Percentiles rank a stretch among this genome's conserved stretches.
phyloP scores from a whole-genome alignment of 2,888 invertebrate genomes.

The Oscheius sp. region DNA sequence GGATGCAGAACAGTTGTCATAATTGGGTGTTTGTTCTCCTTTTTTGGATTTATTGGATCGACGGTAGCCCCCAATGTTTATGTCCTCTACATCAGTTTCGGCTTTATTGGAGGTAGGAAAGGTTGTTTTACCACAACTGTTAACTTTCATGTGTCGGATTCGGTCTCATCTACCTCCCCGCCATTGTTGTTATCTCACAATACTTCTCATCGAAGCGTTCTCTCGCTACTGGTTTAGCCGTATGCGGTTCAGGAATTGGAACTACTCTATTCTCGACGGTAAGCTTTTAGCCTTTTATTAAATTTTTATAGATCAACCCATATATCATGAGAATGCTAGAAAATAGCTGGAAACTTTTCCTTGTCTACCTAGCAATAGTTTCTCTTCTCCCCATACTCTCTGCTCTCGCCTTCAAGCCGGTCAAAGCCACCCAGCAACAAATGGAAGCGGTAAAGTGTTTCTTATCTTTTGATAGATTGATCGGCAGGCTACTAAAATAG shows the following conservation, averaged over 20 bases:
- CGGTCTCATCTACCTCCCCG: conserved; percentile 94
- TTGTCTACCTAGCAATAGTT: conserved; percentile 84
- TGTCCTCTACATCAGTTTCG: conserved; percentile 86
- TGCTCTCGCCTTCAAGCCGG: conserved; percentile 83
- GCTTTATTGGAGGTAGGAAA: conserved; percentile 81
- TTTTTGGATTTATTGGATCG: conserved; percentile 82
- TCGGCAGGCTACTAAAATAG: conserved; percentile 54
- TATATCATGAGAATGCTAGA: conserved; percentile 48
- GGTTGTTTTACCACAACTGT: conserved; percentile 39
- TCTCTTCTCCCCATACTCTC: conserved; percentile 87
- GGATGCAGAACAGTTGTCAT: conserved; percentile 92
- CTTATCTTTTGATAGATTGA: neutral
- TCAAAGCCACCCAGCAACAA: conserved; percentile 58
- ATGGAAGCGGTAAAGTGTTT: conserved; percentile 55
- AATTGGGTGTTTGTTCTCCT: conserved; percentile 81
- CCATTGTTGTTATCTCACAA: conserved; percentile 94
- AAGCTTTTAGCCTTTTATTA: neutral
- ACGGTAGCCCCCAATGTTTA: conserved; percentile 78
- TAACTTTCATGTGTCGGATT: conserved; percentile 84
- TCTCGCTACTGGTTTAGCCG: conserved; percentile 90
- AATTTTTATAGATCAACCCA: conserved; percentile 57
- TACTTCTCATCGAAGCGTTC: conserved; percentile 94
- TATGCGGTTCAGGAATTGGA: conserved; percentile 94
- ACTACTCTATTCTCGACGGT: conserved; percentile 86
- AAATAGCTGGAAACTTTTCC: conserved; percentile 84